phyloP scores from a whole-genome alignment of 2,888 invertebrate genomes.

The Marasmarcha lunaedactyla region DNA sequence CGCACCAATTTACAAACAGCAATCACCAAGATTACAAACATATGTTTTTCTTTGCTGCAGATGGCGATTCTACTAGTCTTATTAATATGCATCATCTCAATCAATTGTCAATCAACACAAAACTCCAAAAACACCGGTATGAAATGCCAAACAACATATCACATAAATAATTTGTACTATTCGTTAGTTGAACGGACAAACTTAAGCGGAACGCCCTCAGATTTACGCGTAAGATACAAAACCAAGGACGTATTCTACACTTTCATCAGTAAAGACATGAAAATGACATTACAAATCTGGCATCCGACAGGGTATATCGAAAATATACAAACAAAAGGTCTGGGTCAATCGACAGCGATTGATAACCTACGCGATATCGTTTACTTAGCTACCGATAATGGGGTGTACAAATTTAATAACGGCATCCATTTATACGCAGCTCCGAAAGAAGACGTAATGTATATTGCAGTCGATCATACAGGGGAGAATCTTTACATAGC shows the following conservation, averaged over 20 bases:
- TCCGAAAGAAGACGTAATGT: conserved; percentile 57
- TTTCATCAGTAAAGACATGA: conserved; percentile 50
- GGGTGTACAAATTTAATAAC: conserved; percentile 54
- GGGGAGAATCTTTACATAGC: conserved; percentile 47
- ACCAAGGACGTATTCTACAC: conserved; percentile 50
- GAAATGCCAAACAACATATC: too few species aligned
- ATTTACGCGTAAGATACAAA: conserved; percentile 53
- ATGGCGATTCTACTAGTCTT: too few species aligned
- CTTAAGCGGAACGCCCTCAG: conserved; percentile 48
- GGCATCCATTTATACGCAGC: conserved; percentile 38
- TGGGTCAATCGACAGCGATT: conserved; percentile 53
- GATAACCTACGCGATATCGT: conserved; percentile 60
- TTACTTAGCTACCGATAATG: conserved; percentile 58
- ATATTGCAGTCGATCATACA: conserved; percentile 40
- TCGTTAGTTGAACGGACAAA: conserved; percentile 21
- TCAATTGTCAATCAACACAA: too few species aligned
- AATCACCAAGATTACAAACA: too few species aligned
- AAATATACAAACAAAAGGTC: conserved; percentile 40
- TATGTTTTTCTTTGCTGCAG: too few species aligned
- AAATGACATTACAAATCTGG: conserved; percentile 44
- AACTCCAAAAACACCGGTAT: too few species aligned
- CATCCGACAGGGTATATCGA: conserved; percentile 38
- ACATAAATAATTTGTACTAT: background rate
- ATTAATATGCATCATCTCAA: too few species aligned
- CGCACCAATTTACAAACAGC: too few species aligned